Evolutionary conservation across 2,113 vertebrate genomes (phyloP).

Genomic region (Campylomormyrus tamandua): DNA sequence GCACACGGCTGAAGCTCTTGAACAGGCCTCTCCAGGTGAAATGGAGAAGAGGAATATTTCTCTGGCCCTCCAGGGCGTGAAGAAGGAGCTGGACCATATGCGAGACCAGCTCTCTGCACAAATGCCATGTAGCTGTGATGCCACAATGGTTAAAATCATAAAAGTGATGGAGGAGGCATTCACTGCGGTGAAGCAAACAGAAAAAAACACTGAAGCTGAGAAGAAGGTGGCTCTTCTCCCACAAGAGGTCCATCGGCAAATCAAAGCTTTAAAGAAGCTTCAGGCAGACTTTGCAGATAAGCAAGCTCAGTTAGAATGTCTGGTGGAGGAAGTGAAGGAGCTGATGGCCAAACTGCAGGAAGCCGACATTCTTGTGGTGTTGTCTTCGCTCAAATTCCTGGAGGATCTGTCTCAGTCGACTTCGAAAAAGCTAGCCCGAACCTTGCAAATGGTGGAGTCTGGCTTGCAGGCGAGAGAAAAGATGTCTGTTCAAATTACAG

Average conservation of each 20-base stretch:
- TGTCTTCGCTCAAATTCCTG: slow-evolving; percentile 56
- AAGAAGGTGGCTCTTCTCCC: slow-evolving; percentile 68
- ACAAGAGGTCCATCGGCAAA: slow-evolving; percentile 68
- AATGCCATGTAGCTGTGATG: slow-evolving; percentile 40
- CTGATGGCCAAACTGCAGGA: slow-evolving; percentile 52
- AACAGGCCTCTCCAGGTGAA: slow-evolving; percentile 61
- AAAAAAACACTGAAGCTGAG: slow-evolving; percentile 49
- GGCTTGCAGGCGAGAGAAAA: slow-evolving; percentile 71
- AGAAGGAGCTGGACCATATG: slow-evolving; percentile 52
- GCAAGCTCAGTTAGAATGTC: slow-evolving; percentile 54
- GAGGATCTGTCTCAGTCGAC: slow-evolving; percentile 66
- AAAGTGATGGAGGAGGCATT: slow-evolving; percentile 64
- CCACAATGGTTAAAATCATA: slow-evolving; percentile 56
- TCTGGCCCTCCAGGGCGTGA: slow-evolving; percentile 53
- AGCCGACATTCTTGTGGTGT: slow-evolving; percentile 55
- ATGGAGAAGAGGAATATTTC: slow-evolving; percentile 61
- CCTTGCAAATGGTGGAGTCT: slow-evolving; percentile 65
- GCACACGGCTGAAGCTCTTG: slow-evolving; percentile 54
- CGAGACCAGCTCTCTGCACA: slow-evolving; percentile 44
- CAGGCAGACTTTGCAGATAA: slow-evolving; percentile 61
- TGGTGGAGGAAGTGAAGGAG: slow-evolving; percentile 60
- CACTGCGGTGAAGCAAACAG: slow-evolving; percentile 65
- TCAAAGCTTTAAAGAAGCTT: slow-evolving; percentile 63
- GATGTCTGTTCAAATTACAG: slow-evolving; percentile 63
- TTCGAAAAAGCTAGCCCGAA: slow-evolving; percentile 56